Conservation (phyloP, 2,113 vertebrate species). For the Caretta caretta region DNA sequence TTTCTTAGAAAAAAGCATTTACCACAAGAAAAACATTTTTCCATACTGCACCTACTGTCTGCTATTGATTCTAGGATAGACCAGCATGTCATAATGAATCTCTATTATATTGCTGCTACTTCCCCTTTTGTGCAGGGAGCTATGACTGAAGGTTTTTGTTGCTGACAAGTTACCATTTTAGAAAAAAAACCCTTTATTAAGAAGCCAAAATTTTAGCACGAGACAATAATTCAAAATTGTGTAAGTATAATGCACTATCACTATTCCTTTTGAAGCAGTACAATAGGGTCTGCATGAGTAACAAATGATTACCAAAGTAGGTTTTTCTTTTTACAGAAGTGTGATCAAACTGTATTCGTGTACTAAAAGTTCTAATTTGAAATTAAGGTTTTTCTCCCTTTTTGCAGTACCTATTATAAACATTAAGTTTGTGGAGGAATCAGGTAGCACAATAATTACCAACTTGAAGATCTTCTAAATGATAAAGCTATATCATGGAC, state of each 20-base stretch:
- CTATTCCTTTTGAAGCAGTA: neutral
- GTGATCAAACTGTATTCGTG: constrained; percentile 52
- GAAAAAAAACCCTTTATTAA: neutral
- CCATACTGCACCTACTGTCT: neutral
- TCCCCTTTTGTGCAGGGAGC: neutral
- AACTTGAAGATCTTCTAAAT: constrained; percentile 45
- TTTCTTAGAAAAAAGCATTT: neutral
- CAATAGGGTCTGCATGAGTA: neutral
- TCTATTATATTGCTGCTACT: neutral
- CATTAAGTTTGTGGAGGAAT: neutral
- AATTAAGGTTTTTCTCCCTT: constrained; percentile 25
- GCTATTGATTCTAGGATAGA: neutral
- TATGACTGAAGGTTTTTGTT: neutral
- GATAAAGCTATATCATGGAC: constrained; percentile 38
- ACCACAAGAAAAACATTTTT: neutral
- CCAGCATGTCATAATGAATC: neutral
- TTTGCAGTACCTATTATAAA: constrained; percentile 12
- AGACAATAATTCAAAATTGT: neutral
- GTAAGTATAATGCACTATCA: neutral
- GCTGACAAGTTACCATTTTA: neutral
- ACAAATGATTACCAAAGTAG: constrained; percentile 21
- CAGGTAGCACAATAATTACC: constrained; percentile 48
- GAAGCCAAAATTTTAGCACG: neutral
- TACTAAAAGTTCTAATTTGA: constrained; percentile 32
- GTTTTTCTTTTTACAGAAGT: constrained; percentile 37